Evolutionary conservation across 92 coral and sea anemone species (phyloP).

Genomic region (Pocillopora meandrina): DNA sequence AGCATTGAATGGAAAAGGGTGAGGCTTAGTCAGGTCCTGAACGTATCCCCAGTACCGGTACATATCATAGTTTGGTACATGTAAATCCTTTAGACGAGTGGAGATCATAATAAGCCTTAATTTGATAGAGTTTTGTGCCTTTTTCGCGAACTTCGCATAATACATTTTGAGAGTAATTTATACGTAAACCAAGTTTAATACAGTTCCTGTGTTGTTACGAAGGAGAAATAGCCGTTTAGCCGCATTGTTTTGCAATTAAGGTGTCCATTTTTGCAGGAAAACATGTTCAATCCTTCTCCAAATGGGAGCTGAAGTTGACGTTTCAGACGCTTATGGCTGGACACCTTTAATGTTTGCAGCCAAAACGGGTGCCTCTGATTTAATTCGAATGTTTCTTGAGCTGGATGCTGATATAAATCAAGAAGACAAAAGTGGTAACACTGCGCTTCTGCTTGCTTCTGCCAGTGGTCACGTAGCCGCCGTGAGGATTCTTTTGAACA

Average conservation of each 20-base stretch:
- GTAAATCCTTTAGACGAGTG: too few species aligned
- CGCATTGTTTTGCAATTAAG: neutral
- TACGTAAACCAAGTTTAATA: too few species aligned
- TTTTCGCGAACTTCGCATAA: too few species aligned
- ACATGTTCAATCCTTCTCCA: constrained; percentile 56
- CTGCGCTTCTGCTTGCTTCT: constrained; percentile 76
- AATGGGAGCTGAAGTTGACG: constrained; percentile 68
- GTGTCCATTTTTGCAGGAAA: constrained; percentile 32
- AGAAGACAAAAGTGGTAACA: constrained; percentile 65
- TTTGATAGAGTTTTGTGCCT: too few species aligned
- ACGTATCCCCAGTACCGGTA: too few species aligned
- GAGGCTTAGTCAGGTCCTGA: neutral
- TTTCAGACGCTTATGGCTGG: constrained; percentile 56
- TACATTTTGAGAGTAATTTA: too few species aligned
- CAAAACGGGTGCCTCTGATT: constrained; percentile 49
- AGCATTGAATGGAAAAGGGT: constrained; percentile 74
- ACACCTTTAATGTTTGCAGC: constrained; percentile 76
- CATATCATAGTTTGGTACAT: too few species aligned
- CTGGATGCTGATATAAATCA: constrained; percentile 48
- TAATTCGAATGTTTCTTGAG: constrained; percentile 59
- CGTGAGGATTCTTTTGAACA: constrained; percentile 58
- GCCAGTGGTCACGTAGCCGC: constrained; percentile 49
- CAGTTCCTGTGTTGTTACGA: too few species aligned
- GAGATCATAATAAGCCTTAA: too few species aligned
- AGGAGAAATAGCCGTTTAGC: too few species aligned